Conservation (phyloP, 2,888 invertebrate genomes). For the Steinernema carpocapsae region DNA sequence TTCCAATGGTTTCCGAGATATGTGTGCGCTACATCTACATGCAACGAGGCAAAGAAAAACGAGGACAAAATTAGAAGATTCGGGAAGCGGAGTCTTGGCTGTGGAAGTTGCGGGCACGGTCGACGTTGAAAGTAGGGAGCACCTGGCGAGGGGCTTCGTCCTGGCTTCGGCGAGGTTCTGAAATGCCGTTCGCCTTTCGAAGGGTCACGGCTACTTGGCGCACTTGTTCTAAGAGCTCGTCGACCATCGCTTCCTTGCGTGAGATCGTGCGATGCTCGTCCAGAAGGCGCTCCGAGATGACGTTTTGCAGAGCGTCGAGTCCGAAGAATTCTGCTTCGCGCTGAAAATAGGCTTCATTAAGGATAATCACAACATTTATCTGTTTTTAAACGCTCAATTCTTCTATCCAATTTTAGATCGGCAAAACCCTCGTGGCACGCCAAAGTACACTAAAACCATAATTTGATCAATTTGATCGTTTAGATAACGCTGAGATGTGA, state of each 20-base stretch:
- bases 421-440: too few species aligned
- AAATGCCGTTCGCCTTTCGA: not conserved
- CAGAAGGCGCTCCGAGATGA: slow-evolving; percentile 38
- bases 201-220: slow-evolving; percentile 6
- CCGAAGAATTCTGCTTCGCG: slow-evolving; percentile 47
- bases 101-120: slow-evolving; percentile 1
- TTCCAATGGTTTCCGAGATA: not conserved
- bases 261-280: slow-evolving; percentile 22
- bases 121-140: not conserved
- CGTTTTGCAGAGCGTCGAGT: slow-evolving; percentile 33
- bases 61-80: not conserved
- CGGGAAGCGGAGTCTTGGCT: slow-evolving; percentile 6
- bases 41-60: not conserved
- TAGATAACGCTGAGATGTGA: too few species aligned
- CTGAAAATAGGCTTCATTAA: slow-evolving; percentile 38
- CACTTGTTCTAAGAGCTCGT: slow-evolving; percentile 9
- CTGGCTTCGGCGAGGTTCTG: not conserved
- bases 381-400: too few species aligned
- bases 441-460: too few species aligned
- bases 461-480: too few species aligned
- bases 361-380: too few species aligned
- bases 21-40: not conserved
- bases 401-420: too few species aligned
- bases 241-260: slow-evolving; percentile 18
- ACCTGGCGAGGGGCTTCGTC: not conserved